Base-by-base conservation (phyloP, 2,888 invertebrate species). In the Panopea generosa region DNA sequence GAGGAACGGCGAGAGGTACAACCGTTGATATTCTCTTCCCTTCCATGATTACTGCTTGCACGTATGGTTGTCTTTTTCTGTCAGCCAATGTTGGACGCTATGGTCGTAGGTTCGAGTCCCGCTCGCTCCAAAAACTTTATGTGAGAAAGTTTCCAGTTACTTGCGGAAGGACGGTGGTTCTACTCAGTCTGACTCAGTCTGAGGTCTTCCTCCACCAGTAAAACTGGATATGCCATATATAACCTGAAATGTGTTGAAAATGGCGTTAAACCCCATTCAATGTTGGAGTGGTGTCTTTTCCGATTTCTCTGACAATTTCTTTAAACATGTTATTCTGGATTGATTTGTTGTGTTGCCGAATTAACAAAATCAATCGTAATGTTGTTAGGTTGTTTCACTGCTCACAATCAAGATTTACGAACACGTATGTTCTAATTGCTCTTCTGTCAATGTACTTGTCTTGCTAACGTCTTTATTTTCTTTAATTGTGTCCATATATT, bases 1-100 rank as follows among this genome's bases (percentile, higher is more conserved):
- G 78, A 18, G 74, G 74, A 22, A 67, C 9, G 0, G 68, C 67
- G 9, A 71, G 52, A 14, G 74, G 71, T 0, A 60, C 56, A 4
- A 57, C 57, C 20, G 22, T 62, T 1, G 66, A 52, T 14, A 70
- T 50, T 14, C 72, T 38, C 7, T 56, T 26, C 11, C 53, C 55
- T 68, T 69, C 69, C 6, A 18, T 4, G 6, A 45, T 20, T n/a
- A 45, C 45, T 9, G 45, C 45, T 45, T 45, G 45, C 16, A 45
- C 45, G 45, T 45, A 45, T 6, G 16, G 9, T 45, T 9, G 20
- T 20, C 20, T 6, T 45, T 3, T 4, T 45, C 16, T 45, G 16
- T 45, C 45, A n/a, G n/a, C n/a, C n/a, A n/a, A n/a, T n/a, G n/a
- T n/a, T n/a, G n/a, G n/a, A n/a, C n/a, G n/a, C n/a, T n/a, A n/a